Percentiles rank a stretch among this genome's conserved stretches.
Conservation (phyloP, 2,113 vertebrate species). For the Amphiprion percula region DNA sequence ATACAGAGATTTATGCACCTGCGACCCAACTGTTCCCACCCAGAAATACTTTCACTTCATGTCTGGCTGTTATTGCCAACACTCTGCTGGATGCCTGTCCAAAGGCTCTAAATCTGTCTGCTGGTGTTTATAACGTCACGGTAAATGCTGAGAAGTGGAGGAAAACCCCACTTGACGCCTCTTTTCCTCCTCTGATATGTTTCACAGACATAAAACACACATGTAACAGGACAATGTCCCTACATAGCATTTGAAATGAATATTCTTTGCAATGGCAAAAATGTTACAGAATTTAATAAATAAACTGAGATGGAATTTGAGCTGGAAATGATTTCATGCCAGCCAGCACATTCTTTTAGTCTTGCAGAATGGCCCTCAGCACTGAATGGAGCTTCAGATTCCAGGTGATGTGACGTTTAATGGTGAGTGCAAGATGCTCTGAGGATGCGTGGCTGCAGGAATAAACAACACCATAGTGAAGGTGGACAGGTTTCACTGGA, state of each 20-base stretch:
- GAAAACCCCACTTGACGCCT: conserved; percentile 62
- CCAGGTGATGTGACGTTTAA: conserved; percentile 59
- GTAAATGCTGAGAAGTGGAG: conserved; percentile 61
- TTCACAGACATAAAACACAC: conserved; percentile 42
- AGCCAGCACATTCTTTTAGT: conserved; percentile 23
- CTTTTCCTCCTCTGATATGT: conserved; percentile 38
- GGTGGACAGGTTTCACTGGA: conserved; percentile 53
- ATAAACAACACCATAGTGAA: conserved; percentile 49
- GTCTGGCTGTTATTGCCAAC: conserved; percentile 63
- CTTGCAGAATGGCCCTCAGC: conserved; percentile 27
- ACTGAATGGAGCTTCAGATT: conserved; percentile 36
- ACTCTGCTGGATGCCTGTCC: conserved; percentile 63
- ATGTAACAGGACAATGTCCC: not conserved
- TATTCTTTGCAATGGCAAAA: conserved; percentile 1
- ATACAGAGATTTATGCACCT: conserved; percentile 57
- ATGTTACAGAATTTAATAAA: conserved; percentile 15
- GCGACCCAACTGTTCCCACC: conserved; percentile 46
- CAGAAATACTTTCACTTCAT: conserved; percentile 59
- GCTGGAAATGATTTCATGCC: conserved; percentile 27
- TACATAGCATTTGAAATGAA: not conserved
- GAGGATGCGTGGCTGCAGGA: conserved; percentile 35
- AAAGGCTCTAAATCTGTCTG: conserved; percentile 66
- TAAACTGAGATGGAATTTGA: conserved; percentile 9
- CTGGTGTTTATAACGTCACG: conserved; percentile 72
- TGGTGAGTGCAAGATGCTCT: conserved; percentile 28